Evolutionary conservation across 1,140 invertebrate species (phyloP), one percentile per base, ranked within the genome.

Genomic region (Drosophila miranda): DNA sequence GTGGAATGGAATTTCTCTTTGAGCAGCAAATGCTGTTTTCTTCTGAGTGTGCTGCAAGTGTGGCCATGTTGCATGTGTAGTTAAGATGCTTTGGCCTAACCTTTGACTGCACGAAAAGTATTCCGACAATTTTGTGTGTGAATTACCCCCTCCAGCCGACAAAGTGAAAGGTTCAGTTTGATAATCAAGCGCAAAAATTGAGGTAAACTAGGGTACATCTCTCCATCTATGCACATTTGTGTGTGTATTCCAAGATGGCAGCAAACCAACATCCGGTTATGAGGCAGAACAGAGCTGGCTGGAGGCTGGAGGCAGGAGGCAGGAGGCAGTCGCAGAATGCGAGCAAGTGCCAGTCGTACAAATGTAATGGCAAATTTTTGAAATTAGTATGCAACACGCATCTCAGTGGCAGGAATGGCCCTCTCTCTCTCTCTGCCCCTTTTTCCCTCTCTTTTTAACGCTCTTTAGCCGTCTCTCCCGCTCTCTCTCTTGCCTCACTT

Each of bases 341-440:
- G 11, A 46, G n/a, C 16, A n/a, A 54, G 50, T 54, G 50, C 59
- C 64, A 67, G 28, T 78, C 75, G 62, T 82, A 83, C 78, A 82
- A 73, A 82, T 82, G 78, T 83, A 82, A 82, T 83, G 78, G 78
- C 68, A 81, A 81, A 81, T 81, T 81, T 81, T 82, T 81, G 78
- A 81, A 81, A 81, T 81, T 81, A 81, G 78, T 81, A 81, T 81
- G 78, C 78, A 81, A 81, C 78, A 81, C 78, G 73, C 78, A 82
- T 82, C 78, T 50, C 57, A 74, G 9, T 45, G 48, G 9, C 51
- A 44, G 53, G 46, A 38, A 38, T 38, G 34, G 34, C 34, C n/a
- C 21, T 44, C 7, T n/a, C 26, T 19, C 28, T 23, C 49, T 11
- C 8, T 11, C 34, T 5, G 11, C 5, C 14, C n/a, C 26, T 38